Base-by-base conservation (phyloP, 1,140 invertebrate species). In the Ooceraea biroi region DNA sequence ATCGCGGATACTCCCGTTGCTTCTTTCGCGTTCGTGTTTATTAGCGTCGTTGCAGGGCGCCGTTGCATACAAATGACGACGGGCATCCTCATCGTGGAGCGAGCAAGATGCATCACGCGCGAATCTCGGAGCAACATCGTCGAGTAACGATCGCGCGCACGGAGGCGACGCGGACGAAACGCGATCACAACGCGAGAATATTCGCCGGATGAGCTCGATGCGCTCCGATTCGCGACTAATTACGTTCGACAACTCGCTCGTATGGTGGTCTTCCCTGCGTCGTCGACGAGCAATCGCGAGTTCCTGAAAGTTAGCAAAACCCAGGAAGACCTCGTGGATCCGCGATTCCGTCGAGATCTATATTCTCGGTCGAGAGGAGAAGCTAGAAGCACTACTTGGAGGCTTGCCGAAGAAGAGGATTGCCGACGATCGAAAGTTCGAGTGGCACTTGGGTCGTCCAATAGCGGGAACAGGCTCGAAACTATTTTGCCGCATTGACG, bases 401-500 rank as follows among this genome's bases (percentile, higher is more conserved):
- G 58, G 12, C 27, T 65, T 52, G 44, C 25, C 60, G 30, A 55
- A n/a, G 22, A 36, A 3, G 25, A 0, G 36, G 55, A 57, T 69
- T 25, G 50, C 8, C 58, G 17, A 11, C 17, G 36, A 44, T 57
- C 11, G 3, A 14, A 44, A 69, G 17, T 69, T 78, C 36, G 65
- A 80, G 76, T 80, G 50, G 44, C 50, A 80, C 76, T 80, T 7
- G 46, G 8, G 17, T 65, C 11, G 60, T 36, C 14, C 44, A 48
- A 76, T 44, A 77, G 27, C 41, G 5, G 19, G n/a, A 30, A 7
- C 22, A 12, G 17, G 22, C n/a, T 55, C n/a, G 44, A 52, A 80
- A 69, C 57, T 80, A 69, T 80, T 80, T 69, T 63, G 58, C 44
- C 12, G 63, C 74, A 78, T 78, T 17, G 48, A 14, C 48, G 17